phyloP scores from a whole-genome alignment of 2,797 vertebrate genomes.

The Alosa sapidissima region DNA sequence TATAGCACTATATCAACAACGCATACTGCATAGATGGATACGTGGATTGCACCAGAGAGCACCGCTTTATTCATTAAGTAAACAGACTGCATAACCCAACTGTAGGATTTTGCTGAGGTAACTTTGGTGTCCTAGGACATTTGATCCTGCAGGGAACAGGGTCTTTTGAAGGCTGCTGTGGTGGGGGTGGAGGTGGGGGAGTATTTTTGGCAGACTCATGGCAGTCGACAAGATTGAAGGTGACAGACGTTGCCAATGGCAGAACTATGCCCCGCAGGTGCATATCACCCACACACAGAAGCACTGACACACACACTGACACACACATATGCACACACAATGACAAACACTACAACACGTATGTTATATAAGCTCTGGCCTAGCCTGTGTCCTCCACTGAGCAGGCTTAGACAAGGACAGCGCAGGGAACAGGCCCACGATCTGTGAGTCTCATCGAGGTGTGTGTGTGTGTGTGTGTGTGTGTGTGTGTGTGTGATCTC shows the following conservation, averaged over 20 bases:
- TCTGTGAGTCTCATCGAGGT: background rate
- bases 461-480: background rate
- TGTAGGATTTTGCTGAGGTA: background rate
- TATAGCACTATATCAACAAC: no score
- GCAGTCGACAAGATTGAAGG: background rate
- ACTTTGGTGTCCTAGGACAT: background rate
- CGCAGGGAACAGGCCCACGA: background rate
- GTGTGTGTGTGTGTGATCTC: background rate
- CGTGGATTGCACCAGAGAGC: no score
- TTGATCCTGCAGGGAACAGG: background rate
- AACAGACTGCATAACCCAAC: background rate
- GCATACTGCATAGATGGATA: no score
- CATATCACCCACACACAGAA: constrained; percentile 7
- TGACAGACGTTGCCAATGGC: background rate
- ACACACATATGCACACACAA: constrained; percentile 5
- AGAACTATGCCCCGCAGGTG: background rate
- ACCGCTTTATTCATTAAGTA: background rate
- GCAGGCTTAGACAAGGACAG: background rate
- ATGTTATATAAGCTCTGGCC: background rate
- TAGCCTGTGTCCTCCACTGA: background rate
- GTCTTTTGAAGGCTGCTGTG: background rate
- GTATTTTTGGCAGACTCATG: background rate
- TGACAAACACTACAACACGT: background rate
- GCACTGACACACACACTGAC: background rate
- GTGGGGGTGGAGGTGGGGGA: background rate